Conservation (phyloP, 2,113 vertebrate genomes). For the Phyllostomus hastatus region DNA sequence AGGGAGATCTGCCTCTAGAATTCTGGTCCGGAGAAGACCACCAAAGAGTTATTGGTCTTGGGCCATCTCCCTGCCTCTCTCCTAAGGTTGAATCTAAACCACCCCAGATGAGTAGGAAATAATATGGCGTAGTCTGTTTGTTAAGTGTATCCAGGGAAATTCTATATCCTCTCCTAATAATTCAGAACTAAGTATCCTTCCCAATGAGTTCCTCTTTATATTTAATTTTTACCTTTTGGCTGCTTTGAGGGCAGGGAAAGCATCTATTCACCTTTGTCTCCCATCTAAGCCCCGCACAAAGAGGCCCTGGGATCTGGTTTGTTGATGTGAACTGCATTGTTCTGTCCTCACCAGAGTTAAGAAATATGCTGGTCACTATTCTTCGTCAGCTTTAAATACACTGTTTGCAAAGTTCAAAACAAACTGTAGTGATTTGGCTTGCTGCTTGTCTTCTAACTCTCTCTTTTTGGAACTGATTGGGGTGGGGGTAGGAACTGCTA, state of each 20-base stretch:
- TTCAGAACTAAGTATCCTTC: background rate
- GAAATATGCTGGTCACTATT: background rate
- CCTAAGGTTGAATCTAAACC: background rate
- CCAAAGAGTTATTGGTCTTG: background rate
- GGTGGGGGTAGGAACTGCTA: background rate
- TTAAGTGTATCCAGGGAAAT: background rate
- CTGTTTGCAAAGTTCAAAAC: slow-evolving; percentile 34
- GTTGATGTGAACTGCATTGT: background rate
- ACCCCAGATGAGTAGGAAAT: background rate
- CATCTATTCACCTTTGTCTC: background rate
- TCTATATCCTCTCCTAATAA: background rate
- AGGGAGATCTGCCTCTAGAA: background rate
- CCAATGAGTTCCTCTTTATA: background rate
- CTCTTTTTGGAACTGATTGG: background rate
- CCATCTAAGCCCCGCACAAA: background rate
- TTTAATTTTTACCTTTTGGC: background rate
- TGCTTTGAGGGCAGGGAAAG: background rate
- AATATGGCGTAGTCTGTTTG: background rate
- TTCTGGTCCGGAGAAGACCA: background rate
- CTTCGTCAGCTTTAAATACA: background rate
- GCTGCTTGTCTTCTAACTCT: background rate
- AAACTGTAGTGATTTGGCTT: background rate
- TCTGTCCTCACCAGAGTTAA: background rate
- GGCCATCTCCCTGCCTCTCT: background rate
- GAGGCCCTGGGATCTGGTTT: background rate